Evolutionary conservation across 2,113 vertebrate genomes (phyloP).

Genomic region (Saimiri boliviensis): DNA sequence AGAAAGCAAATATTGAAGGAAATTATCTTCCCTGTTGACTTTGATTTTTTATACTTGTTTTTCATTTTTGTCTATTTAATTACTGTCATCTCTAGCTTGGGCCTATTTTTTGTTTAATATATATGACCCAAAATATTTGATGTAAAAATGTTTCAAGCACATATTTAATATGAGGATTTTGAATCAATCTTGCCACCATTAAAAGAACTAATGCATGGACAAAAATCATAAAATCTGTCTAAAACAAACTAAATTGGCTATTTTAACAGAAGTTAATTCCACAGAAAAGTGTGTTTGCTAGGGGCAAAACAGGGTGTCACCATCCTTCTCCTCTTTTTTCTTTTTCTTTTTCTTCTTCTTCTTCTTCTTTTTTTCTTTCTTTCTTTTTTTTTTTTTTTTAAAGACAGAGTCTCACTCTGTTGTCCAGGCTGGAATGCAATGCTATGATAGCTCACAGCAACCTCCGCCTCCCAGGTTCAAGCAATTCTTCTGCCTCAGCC

Average conservation of each 20-base stretch:
- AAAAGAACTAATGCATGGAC: background rate
- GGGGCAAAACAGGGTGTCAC: accelerated
- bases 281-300: background rate
- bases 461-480: no score
- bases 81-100: background rate
- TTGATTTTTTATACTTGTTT: background rate
- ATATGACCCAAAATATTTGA: background rate
- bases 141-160: background rate
- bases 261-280: background rate
- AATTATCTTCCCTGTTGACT: background rate
- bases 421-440: no score
- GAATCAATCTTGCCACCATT: background rate
- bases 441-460: no score
- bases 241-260: background rate
- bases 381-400: no score
- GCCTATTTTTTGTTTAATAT: background rate
- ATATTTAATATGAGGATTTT: background rate
- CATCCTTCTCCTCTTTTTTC: background rate
- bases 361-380: no score
- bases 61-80: background rate
- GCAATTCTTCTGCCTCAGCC: no score
- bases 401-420: no score
- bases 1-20: slow-evolving; percentile 22
- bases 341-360: no score
- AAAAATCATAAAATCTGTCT: background rate